Evolutionary conservation across 2,888 invertebrate genomes (phyloP).

Genomic region (Trichacis sp.): DNA sequence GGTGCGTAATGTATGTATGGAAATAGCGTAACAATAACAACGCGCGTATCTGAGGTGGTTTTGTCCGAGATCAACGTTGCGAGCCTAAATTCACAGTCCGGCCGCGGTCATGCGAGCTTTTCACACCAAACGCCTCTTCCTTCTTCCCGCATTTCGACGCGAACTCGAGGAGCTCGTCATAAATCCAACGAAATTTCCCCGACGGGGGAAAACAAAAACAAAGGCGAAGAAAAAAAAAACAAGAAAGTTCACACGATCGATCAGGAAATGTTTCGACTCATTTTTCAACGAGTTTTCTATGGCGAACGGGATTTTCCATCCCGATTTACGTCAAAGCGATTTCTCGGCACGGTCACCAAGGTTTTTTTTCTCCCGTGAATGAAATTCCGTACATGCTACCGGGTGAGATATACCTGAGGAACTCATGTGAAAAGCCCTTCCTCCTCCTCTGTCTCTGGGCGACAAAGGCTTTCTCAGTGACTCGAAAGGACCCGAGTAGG

Average conservation of each 20-base stretch:
- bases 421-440: conserved; percentile 23
- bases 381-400: conserved; percentile 14
- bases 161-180: too few species aligned
- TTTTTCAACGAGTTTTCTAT: too few species aligned
- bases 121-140: conserved; percentile 55
- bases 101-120: conserved; percentile 57
- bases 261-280: background rate
- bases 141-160: too few species aligned
- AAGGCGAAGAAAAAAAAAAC: background rate
- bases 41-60: conserved; percentile 49
- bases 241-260: too few species aligned
- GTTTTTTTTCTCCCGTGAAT: conserved; percentile 5
- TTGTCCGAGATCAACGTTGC: conserved; percentile 60
- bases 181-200: too few species aligned
- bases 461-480: conserved; percentile 53
- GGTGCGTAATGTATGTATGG: conserved; percentile 41
- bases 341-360: conserved; percentile 25
- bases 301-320: background rate
- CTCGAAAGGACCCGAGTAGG: conserved; percentile 50
- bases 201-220: too few species aligned
- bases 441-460: too few species aligned
- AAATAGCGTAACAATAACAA: conserved; percentile 46
- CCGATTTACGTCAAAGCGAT: conserved; percentile 46
- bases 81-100: conserved; percentile 58
- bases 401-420: conserved; percentile 27